Evolutionary conservation across 1,140 invertebrate species (phyloP).

Genomic region (Ooceraea biroi): DNA sequence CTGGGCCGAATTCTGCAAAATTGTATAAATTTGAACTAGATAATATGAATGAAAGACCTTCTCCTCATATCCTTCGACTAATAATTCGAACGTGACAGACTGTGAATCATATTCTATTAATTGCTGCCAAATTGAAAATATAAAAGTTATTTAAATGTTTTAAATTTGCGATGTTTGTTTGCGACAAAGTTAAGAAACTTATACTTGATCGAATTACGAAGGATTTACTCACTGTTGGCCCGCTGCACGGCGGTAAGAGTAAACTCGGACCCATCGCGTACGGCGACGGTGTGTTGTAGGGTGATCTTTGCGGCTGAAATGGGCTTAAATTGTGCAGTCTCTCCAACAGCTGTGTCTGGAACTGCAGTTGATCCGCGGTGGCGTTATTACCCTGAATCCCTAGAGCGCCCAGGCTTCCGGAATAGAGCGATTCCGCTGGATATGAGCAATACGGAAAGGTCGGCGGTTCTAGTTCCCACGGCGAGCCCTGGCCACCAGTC

Average conservation of each 20-base stretch:
- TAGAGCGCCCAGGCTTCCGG: constrained; percentile 73
- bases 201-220: not conserved
- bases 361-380: constrained; percentile 84
- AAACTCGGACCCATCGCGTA: constrained; percentile 77
- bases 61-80: too few species aligned
- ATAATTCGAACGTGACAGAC: too few species aligned
- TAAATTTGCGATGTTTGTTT: not conserved
- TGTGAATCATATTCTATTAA: too few species aligned
- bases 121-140: too few species aligned
- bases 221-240: constrained; percentile 76
- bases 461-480: constrained; percentile 82
- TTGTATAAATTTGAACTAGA: not conserved
- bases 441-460: constrained; percentile 80
- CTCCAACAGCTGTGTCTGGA: constrained; percentile 87
- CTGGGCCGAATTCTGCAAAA: constrained; percentile 79
- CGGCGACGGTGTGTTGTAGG: constrained; percentile 81
- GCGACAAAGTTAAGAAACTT: not conserved
- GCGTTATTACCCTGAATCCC: constrained; percentile 72
- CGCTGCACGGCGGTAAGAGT: constrained; percentile 77
- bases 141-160: too few species aligned
- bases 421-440: constrained; percentile 78
- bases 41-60: too few species aligned
- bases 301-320: constrained; percentile 82
- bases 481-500: constrained; percentile 80
- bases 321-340: constrained; percentile 87